phyloP scores from a whole-genome alignment of 2,888 invertebrate genomes.

The Caenorhabditis wallacei region DNA sequence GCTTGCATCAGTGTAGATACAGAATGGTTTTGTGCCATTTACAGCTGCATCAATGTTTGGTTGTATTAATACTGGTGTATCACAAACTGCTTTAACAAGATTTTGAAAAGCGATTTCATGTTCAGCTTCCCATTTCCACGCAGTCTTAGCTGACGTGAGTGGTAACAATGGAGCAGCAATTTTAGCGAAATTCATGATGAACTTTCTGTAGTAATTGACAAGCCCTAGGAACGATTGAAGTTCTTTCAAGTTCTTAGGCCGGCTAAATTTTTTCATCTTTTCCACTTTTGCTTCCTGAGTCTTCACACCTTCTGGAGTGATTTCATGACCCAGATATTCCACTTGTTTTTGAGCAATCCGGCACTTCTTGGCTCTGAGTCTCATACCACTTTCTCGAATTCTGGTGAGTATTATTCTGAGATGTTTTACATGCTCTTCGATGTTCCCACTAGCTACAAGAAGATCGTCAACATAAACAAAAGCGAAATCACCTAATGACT shows the following conservation, averaged over 20 bases:
- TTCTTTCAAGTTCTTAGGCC: neutral
- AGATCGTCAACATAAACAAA: conserved; percentile 75
- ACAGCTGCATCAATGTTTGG: conserved; percentile 69
- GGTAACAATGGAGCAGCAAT: conserved; percentile 63
- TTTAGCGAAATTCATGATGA: conserved; percentile 63
- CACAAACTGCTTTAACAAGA: conserved; percentile 57
- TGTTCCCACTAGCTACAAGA: conserved; percentile 60
- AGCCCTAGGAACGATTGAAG: conserved; percentile 66
- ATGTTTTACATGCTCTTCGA: conserved; percentile 53
- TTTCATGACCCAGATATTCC: conserved; percentile 18
- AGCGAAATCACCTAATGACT: conserved; percentile 36
- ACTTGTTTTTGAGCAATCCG: neutral
- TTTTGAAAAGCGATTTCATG: conserved; percentile 61
- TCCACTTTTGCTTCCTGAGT: conserved; percentile 24
- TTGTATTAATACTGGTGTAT: conserved; percentile 61
- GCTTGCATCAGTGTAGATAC: conserved; percentile 70
- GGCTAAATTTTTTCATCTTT: conserved; percentile 12
- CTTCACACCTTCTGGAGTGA: neutral
- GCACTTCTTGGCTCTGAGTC: conserved; percentile 17
- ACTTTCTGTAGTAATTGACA: conserved; percentile 69
- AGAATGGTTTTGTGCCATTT: conserved; percentile 55
- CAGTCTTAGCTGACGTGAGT: conserved; percentile 51
- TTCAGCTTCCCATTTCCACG: conserved; percentile 57
- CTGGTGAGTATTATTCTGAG: conserved; percentile 54
- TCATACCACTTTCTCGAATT: conserved; percentile 18